Base-by-base conservation (phyloP, 2,888 invertebrate species). In the Heliconius erato region DNA sequence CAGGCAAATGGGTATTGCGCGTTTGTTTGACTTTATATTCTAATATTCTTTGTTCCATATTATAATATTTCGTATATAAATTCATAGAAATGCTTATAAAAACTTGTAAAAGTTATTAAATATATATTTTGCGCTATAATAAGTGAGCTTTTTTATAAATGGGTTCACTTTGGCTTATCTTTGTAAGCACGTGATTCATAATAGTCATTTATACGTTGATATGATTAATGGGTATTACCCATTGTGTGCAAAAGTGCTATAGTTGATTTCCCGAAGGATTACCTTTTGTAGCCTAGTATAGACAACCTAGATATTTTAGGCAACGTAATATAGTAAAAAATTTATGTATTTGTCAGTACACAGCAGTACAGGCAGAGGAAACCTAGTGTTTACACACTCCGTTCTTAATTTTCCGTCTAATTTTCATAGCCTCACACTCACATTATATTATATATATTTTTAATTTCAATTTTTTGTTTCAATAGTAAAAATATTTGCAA, bases 171-270 rank as follows among this genome's bases (percentile, higher is more conserved):
- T 76, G 14, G 35, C 59, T 76, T 76, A 76, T 76, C 76, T 63
- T 16, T 26, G 59, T 14, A 49, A 19, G 40, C 40, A 78, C 40
- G 77, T 78, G 78, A 68, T 78, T 78, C 49, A 78, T 78, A 78
- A 78, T 23, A 68, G 65, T 49, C 44, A 78, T 67, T 49, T 68
- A 49, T 44, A 67, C 26, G 28, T 14, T 68, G 49, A 78, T 68
- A 76, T 76, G 76, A 76, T 76, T 76, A 76, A 76, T 76, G 76
- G 76, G 76, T n/a, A 76, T 63, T 32, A 67, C 67, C 67, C 63
- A 40, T 76, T 76, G 74, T 63, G 76, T 63, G 63, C 76, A 59
- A 76, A 76, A 59, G 63, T 76, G 35, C 35, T 59, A 9, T 59
- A 63, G 35, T 76, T 35, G 76, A 76, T 76, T 76, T 76, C 76